Evolutionary conservation across 2,113 vertebrate species (phyloP).

Genomic region (Datnioides undecimradiatus): DNA sequence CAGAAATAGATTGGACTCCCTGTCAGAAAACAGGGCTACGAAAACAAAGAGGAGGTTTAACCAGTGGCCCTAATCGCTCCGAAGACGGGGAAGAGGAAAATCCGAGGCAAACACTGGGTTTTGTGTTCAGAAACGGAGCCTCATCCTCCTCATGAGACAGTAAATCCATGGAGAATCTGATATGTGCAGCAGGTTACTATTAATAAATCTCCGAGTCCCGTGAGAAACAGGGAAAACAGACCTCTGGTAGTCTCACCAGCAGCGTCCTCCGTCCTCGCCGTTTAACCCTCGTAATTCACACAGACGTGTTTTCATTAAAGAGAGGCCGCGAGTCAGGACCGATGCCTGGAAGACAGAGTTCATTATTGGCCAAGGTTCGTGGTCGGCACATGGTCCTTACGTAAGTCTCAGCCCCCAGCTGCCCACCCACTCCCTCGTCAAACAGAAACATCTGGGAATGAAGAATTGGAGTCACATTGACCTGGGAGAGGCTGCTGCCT

Average conservation of each 20-base stretch:
- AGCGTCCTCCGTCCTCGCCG: background rate
- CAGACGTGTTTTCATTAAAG: constrained; percentile 54
- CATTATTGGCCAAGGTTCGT: constrained; percentile 20
- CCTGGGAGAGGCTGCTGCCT: constrained; percentile 13
- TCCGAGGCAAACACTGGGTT: constrained; percentile 45
- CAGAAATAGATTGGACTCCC: background rate
- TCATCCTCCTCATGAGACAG: constrained; percentile 38
- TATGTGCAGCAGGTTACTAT: constrained; percentile 39
- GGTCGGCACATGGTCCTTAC: constrained; percentile 58
- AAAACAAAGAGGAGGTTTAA: constrained; percentile 21
- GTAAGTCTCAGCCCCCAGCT: constrained; percentile 40
- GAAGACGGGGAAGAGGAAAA: constrained; percentile 6
- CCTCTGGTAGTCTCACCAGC: background rate
- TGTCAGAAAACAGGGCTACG: background rate
- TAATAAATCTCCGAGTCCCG: constrained; percentile 35
- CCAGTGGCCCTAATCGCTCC: background rate
- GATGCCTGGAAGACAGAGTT: constrained; percentile 43
- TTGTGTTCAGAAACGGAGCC: constrained; percentile 43
- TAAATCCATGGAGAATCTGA: constrained; percentile 41
- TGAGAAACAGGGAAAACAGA: constrained; percentile 35
- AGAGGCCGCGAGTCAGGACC: constrained; percentile 2
- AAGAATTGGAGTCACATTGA: constrained; percentile 43
- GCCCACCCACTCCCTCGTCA: constrained; percentile 22
- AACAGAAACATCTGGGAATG: constrained; percentile 66
- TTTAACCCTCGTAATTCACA: constrained; percentile 37